These are phyloP conservation scores for Thunnus maccoyii DNA, from an alignment of 2,113 vertebrate species.

Conservation along the genomic window DNA sequence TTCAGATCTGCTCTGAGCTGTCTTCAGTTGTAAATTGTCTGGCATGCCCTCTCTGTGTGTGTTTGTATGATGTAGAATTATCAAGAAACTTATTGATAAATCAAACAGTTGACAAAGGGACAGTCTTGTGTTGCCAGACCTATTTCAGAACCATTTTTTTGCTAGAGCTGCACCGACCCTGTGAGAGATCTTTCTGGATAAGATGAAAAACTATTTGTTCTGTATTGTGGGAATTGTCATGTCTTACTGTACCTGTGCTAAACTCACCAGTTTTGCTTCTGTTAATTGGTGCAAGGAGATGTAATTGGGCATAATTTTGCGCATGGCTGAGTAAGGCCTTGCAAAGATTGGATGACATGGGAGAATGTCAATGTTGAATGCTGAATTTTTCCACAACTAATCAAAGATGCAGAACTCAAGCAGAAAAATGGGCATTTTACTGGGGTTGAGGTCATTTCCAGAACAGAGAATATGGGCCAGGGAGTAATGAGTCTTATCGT, in stretches of 20 bases:
- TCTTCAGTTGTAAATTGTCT: slow-evolving; percentile 40
- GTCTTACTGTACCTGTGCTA: background rate
- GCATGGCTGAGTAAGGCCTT: background rate
- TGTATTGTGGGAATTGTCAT: slow-evolving; percentile 26
- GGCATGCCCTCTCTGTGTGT: slow-evolving; percentile 7
- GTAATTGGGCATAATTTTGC: slow-evolving; percentile 6
- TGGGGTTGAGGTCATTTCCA: too few relatives aligned
- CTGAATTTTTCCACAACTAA: background rate
- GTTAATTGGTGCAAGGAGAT: slow-evolving; percentile 2
- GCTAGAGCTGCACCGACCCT: slow-evolving; percentile 1
- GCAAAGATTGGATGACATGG: background rate
- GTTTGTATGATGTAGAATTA: background rate
- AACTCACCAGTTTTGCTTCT: slow-evolving; percentile 10
- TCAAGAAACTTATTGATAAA: slow-evolving; percentile 10
- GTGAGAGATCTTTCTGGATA: background rate
- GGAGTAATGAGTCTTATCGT: too few relatives aligned
- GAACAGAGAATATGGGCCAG: too few relatives aligned
- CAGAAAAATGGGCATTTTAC: too few relatives aligned
- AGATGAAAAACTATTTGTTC: slow-evolving; percentile 15
- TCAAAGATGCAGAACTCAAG: too few relatives aligned
- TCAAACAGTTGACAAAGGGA: slow-evolving; percentile 21
- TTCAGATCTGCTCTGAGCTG: slow-evolving; percentile 45
- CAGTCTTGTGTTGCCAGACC: background rate
- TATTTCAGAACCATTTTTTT: background rate
- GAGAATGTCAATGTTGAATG: background rate